Conservation (phyloP, 2,797 vertebrate genomes). For the Myotis vivesi region DNA sequence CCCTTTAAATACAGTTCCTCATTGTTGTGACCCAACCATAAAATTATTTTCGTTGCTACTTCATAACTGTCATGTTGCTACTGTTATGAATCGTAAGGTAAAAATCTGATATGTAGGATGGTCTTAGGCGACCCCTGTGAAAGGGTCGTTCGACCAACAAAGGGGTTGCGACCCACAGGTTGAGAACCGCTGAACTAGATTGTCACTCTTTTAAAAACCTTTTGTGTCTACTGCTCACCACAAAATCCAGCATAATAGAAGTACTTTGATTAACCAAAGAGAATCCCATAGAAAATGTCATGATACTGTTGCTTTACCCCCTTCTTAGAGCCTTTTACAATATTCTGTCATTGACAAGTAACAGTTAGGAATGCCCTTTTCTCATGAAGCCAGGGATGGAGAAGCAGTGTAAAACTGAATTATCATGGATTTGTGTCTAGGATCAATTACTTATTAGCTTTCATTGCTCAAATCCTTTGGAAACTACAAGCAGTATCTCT, state of each 20-base stretch:
- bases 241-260: background rate
- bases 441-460: background rate
- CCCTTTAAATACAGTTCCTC: too few relatives aligned
- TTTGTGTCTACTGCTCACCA: background rate
- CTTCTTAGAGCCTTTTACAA: background rate
- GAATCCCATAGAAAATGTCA: background rate
- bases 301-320: background rate
- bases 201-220: background rate
- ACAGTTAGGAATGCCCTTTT: background rate
- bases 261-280: background rate
- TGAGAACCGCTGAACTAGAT: background rate
- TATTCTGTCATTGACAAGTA: background rate
- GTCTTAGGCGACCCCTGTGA: too few relatives aligned
- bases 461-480: constrained; percentile 29
- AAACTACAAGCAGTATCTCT: background rate
- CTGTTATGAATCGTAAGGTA: too few relatives aligned
- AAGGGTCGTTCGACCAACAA: too few relatives aligned
- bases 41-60: too few relatives aligned
- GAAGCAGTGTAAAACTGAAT: background rate
- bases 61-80: too few relatives aligned
- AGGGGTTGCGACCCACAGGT: too few relatives aligned
- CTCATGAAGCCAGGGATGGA: background rate
- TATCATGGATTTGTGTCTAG: background rate
- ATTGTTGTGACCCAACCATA: too few relatives aligned
- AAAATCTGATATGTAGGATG: too few relatives aligned